A percentile compares a stretch with the other conserved stretches of the same genome.
Conservation (phyloP, 2,113 vertebrate genomes). For the Coturnix japonica region DNA sequence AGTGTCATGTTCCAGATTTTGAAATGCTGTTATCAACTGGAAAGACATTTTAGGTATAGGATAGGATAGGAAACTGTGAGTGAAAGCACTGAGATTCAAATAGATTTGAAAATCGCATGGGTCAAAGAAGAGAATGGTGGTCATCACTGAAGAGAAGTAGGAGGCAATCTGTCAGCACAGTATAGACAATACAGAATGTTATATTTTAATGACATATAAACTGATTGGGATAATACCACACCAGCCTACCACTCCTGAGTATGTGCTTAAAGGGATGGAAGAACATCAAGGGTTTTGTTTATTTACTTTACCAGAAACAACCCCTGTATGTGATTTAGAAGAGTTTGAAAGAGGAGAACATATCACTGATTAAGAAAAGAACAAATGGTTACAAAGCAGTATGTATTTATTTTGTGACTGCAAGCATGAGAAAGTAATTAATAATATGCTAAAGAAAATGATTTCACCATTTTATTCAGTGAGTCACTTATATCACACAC, state of each 20-base stretch:
- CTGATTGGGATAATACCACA: not conserved
- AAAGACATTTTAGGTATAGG: not conserved
- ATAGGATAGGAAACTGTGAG: not conserved
- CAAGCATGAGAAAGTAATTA: not conserved
- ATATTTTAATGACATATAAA: not conserved
- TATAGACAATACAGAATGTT: not conserved
- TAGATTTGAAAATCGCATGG: not conserved
- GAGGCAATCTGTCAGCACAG: not conserved
- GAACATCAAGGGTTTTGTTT: not conserved
- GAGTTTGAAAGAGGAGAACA: not conserved
- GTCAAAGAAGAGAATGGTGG: not conserved
- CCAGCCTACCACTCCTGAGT: not conserved
- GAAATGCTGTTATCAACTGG: not conserved
- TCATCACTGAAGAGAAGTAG: not conserved
- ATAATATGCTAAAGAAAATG: not conserved
- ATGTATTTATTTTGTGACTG: not conserved
- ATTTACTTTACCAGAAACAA: not conserved
- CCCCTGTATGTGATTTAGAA: not conserved
- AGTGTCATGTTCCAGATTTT: not conserved
- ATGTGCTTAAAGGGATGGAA: not conserved
- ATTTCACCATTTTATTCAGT: not conserved
- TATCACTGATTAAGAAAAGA: too few relatives aligned
- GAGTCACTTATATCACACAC: not conserved
- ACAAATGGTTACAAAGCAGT: not conserved
- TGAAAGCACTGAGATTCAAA: not conserved